phyloP scores from a whole-genome alignment of 2,888 invertebrate species.

The Lasioglossum pauxillum region DNA sequence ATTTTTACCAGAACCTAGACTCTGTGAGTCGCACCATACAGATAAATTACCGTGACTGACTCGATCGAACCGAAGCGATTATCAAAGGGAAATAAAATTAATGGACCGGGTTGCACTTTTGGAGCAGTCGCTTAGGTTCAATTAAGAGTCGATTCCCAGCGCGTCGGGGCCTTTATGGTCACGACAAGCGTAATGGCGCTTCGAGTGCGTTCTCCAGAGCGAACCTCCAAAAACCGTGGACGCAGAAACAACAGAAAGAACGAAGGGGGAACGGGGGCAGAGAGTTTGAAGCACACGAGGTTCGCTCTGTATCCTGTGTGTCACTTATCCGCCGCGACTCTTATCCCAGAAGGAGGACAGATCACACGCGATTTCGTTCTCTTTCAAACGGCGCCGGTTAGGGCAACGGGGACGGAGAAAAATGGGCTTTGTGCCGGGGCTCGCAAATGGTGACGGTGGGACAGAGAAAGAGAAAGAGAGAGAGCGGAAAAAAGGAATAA shows the following conservation, averaged over 20 bases:
- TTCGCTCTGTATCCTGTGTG: slow-evolving; percentile 46
- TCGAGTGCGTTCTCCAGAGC: neutral
- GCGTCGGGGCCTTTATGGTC: neutral
- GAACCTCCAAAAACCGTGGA: neutral
- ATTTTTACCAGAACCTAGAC: neutral
- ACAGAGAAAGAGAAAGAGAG: slow-evolving; percentile 17
- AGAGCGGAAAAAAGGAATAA: slow-evolving; percentile 71
- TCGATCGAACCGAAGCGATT: neutral
- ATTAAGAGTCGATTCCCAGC: neutral
- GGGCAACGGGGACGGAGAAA: slow-evolving; percentile 46
- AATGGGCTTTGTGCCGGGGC: slow-evolving; percentile 72
- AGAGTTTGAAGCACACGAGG: neutral
- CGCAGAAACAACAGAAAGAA: neutral
- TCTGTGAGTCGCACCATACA: neutral
- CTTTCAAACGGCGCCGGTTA: slow-evolving; percentile 25
- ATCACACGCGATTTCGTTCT: slow-evolving; percentile 55
- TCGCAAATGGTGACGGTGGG: slow-evolving; percentile 60
- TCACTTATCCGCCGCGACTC: slow-evolving; percentile 39
- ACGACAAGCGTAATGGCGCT: neutral
- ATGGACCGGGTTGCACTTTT: neutral
- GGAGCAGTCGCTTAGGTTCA: neutral
- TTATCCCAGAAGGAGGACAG: slow-evolving; percentile 43
- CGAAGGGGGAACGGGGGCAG: neutral
- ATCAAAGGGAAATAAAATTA: neutral
- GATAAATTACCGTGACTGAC: neutral